phyloP scores from a whole-genome alignment of 2,888 invertebrate species.

The Pedicia rivosa region DNA sequence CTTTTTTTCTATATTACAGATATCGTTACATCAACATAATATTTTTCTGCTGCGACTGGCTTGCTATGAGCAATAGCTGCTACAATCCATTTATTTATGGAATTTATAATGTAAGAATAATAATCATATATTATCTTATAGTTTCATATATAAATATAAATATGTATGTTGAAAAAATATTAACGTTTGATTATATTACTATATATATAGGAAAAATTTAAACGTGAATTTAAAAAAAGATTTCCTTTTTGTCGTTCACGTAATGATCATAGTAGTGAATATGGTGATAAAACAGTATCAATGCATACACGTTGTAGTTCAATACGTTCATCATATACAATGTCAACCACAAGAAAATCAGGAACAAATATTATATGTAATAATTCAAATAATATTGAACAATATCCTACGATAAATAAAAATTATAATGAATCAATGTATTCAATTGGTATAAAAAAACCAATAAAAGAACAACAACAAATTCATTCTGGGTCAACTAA shows the following conservation, averaged over 20 bases:
- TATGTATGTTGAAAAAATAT: constrained; percentile 8
- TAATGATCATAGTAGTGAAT: constrained; percentile 17
- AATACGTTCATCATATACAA: constrained; percentile 25
- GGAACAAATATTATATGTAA: not conserved
- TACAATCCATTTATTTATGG: constrained; percentile 85
- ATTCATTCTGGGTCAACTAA: too few relatives aligned
- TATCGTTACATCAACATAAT: constrained; percentile 70
- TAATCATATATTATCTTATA: not conserved
- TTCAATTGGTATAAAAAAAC: too few relatives aligned
- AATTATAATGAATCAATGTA: too few relatives aligned
- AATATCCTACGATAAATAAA: too few relatives aligned
- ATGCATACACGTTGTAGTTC: constrained; percentile 29
- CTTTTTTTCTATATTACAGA: constrained; percentile 30
- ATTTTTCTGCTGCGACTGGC: constrained; percentile 76
- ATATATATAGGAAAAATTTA: constrained; percentile 54
- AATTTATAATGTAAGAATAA: constrained; percentile 68
- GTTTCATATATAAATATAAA: too few relatives aligned
- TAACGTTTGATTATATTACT: constrained; percentile 3
- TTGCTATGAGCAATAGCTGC: constrained; percentile 81
- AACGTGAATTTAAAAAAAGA: constrained; percentile 57
- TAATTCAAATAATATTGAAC: too few relatives aligned
- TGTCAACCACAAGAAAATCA: constrained; percentile 7
- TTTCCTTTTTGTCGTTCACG: constrained; percentile 39
- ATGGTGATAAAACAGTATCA: constrained; percentile 26
- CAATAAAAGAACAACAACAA: too few relatives aligned